Base-by-base conservation (phyloP, 35 echinoderm and acorn worm genomes). In the Heliocidaris tuberculata region DNA sequence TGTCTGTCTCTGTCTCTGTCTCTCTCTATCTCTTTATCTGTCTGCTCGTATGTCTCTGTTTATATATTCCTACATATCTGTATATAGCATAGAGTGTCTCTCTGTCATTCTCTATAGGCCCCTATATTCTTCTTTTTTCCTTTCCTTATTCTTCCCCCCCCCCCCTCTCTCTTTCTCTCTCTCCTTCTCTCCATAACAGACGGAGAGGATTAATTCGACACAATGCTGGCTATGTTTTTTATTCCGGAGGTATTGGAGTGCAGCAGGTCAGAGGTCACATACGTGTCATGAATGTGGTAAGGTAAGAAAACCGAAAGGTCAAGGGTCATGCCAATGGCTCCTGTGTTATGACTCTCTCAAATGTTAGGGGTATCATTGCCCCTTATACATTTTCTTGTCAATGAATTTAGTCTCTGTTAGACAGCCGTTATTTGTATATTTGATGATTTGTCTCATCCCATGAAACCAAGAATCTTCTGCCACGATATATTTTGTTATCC, bases 271-370 rank as follows among this genome's bases (percentile, higher is more conserved):
- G 19, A 48, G 87, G 87, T 89, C 87, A 89, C 87, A 89, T 89
- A 89, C 87, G 87, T 89, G 87, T 89, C 87, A 89, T 19, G 87
- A 89, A 89, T 89, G 87, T 89, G 87, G 87, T 89, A 48, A 48
- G 87, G 87, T 48, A 89, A 89, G 31, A 89, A 48, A 89, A 89
- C 87, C 87, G 87, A 89, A 48, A 89, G 87, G 87, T 89, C 87
- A 89, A 47, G 29, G 87, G 87, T 89, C 87, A 48, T 17, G 15
- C 87, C 31, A 89, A 17, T 89, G 87, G 87, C 87, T 89, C 87
- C 87, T 48, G 87, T 47, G 85, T 47, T 35, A 89, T 89, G 87
- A 89, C 87, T 89, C 47, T n/a, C 32, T 89, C 29, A 19, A 89
- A 89, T 89, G 87, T 89, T 89, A 15, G 32, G 32, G 47, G 87